Evolutionary conservation across 2,113 vertebrate species (phyloP), one percentile per base, ranked within the genome.

Genomic region (Nibea coibor): DNA sequence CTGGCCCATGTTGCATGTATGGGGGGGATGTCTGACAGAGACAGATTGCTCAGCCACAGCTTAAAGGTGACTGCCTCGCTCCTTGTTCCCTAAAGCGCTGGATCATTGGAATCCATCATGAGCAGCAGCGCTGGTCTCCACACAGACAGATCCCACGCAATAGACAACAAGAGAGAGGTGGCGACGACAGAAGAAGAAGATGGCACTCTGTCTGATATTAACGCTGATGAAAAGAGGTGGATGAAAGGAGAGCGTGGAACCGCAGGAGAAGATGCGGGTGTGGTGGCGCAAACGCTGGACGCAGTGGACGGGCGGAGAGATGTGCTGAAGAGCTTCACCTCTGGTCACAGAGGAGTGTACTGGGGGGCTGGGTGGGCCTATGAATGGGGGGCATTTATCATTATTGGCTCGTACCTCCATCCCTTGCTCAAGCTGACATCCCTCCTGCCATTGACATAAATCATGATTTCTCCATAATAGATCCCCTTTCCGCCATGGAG

Each of bases 401-500:
- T 98, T 97, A 97, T 97, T 96, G 96, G 96, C 95, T 95, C 94
- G 93, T 92, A 95, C 96, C 95, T 96, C 95, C 94, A 95, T 96
- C 94, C 93, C 89, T 93, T 95, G 96, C 94, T 94, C 93, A 50
- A 85, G 89, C 92, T 95, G 95, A 95, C 95, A 95, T 94, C 96
- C 76, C 91, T 93, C 94, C 93, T 94, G 95, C 95, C 90, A 87
- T 93, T 93, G 96, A 96, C 96, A 98, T 98, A 98, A 97, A 98
- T 99, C 97, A 98, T 97, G 96, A 97, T 98, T 98, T 96, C 94
- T 93, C 94, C 93, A 96, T 97, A 97, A 97, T 97, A 96, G 96
- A 96, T 97, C 95, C 95, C 95, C 96, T 96, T 92, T 94, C 95
- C 94, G 93, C 96, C 90, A 88, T 92, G 93, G 94, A 96, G 94